Base-by-base conservation (phyloP, 1,140 invertebrate genomes). In the Tyrophagus putrescentiae region DNA sequence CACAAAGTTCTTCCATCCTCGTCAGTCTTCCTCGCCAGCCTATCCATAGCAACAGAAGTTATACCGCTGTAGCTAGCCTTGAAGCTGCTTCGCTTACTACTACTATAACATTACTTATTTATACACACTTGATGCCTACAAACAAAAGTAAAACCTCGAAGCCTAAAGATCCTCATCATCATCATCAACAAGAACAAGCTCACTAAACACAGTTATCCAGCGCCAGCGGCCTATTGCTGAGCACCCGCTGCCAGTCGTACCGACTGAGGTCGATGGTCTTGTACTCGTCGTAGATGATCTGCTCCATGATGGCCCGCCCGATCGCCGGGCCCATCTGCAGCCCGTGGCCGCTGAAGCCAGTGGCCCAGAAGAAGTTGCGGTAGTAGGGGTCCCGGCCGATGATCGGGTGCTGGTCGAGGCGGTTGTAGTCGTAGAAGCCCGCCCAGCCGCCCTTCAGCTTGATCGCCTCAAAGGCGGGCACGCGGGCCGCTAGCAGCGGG, bases 271-370 rank as follows among this genome's bases (percentile, higher is more conserved):
- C 83, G 54, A 94, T 84, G 1, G 81, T 83, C 52, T 72, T 70
- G 69, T 76, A 95, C 44, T 23, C 9, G 52, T 76, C 69, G 6
- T 79, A 76, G 64, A 93, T 78, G 7, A 61, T 13, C 32, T 59
- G 16, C 75, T 97, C 92, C 65, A 82, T 76, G 13, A 94, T 70
- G 7, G 87, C 89, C 69, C 86, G 75, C 3, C 92, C 93, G 32
- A 93, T 81, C 5, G 86, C 90, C 25, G 90, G 82, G n/a, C 85
- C 77, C 71, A 91, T 85, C 72, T 89, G 85, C 61, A 90, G 82
- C 60, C 88, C 94, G 72, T 93, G 85, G 9, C 87, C 87, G 70
- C 87, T 91, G 71, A 97, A 96, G 31, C 95, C 95, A 64, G 86
- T 83, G 1, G 88, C 88, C 65, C 97, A 79, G 62, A 79, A 78